Evolutionary conservation across 2,113 vertebrate genomes (phyloP), one percentile per base, ranked within the genome.

Genomic region (Oreochromis aureus): DNA sequence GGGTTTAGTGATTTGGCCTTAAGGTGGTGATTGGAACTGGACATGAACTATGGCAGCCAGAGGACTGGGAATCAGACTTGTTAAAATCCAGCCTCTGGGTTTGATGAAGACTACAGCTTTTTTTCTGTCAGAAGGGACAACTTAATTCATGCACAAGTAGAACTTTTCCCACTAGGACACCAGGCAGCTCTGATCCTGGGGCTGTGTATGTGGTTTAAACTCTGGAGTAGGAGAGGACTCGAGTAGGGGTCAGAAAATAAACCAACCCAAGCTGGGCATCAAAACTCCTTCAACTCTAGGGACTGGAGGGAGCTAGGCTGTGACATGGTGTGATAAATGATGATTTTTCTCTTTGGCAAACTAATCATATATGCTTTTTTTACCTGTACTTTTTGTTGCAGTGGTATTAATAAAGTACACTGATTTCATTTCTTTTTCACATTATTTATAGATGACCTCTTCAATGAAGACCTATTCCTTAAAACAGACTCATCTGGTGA

Each of bases 381-480:
- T 66, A 90, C 15, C 16, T 6, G n/a, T 48, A 30, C 16, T 2
- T 6, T 19, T 0, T 7, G 24, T 30, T 48, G 15, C 44, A 76
- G 0, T 76, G 69, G 41, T 51, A 48, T 51, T 51, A 76, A 76
- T 76, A 12, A 51, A 76, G 9, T 48, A 51, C 24, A 71, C 2
- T 76, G 24, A 76, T 48, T 48, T 48, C 4, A 48, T 30, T 81
- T 71, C 5, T 82, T 54, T 63, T 5, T 81, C 2, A 10, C 76
- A 90, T 92, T 18, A 22, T 89, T 91, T 56, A 18, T 85, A 99
- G 98, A 95, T 92, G 97, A 98, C 92, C 97, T 98, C 88, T 99
- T 99, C 93, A 97, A 97, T 89, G 98, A 99, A 95, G 98, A 99
- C 88, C 95, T 97, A 59, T 99, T 99, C 94, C 97, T 97, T 53